Conservation (phyloP, 2,888 invertebrate genomes). For the Sarcophaga caerulescens region DNA sequence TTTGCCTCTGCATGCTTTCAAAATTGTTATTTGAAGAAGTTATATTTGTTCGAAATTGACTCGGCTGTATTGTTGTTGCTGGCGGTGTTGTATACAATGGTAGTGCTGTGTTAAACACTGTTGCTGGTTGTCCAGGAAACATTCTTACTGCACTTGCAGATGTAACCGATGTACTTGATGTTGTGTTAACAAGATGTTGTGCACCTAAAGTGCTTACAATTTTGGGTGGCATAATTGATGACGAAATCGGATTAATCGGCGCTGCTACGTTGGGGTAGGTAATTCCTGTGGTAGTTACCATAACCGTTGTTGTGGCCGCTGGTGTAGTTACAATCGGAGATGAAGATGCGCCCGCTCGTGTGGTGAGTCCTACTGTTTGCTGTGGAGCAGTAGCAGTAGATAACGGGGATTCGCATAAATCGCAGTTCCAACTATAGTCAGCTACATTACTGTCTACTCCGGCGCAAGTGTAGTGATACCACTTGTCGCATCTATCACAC, state of each 20-base stretch:
- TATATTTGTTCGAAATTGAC: background rate
- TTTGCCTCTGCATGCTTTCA: constrained; percentile 1
- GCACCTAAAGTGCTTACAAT: background rate
- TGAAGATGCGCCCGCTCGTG: constrained; percentile 27
- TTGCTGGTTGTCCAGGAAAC: background rate
- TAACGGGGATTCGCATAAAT: constrained; percentile 4
- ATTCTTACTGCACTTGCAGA: background rate
- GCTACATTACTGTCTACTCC: constrained; percentile 34
- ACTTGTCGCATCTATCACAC: constrained; percentile 31
- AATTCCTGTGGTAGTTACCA: background rate
- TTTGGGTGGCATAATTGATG: background rate
- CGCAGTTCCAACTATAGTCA: constrained; percentile 38
- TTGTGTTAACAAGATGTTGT: no score
- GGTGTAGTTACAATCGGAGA: constrained; percentile 16
- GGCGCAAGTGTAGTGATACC: constrained; percentile 20
- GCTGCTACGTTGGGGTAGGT: background rate
- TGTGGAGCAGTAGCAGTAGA: background rate
- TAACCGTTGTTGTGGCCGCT: background rate
- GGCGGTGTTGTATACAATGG: background rate
- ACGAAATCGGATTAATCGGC: background rate
- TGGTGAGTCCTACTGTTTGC: background rate
- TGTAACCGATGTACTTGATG: no score
- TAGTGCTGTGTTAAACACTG: background rate
- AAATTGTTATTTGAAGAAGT: background rate
- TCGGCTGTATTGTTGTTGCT: background rate